Evolutionary conservation across 2,113 vertebrate genomes (phyloP), one percentile per base, ranked within the genome.

Genomic region (Bothrops jararaca): DNA sequence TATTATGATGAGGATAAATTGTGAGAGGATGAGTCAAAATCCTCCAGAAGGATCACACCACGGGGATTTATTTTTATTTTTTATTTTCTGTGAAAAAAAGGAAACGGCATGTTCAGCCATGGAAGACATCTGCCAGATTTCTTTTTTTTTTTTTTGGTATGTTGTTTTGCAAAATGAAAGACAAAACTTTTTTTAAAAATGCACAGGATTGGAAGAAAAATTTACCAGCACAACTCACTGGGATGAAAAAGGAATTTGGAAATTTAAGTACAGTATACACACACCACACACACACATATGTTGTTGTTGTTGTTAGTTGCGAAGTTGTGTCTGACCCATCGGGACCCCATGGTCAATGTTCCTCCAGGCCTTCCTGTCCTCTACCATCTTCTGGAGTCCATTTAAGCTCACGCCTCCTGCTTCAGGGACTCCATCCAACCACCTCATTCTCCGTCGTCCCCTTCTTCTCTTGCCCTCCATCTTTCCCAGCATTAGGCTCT

Each of bases 101-200:
- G 34, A 88, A 93, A 91, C 42, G 80, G 89, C 87, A 58, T 85
- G n/a, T 93, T 88, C 60, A 85, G 42, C 15, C 86, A 50, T 56
- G 42, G 42, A 45, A 85, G 45, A 85, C 45, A 91, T 89, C 86
- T 91, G 90, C 85, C 53, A 88, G 8, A n/a, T 93, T 91, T 0
- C 4, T 2, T 34, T 60, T 3, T 4, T 1, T 34, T 85, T 69
- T 15, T 12, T 2, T 64, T 60, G 3, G 10, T 64, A 64, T 29
- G 11, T 64, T n/a, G 11, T 64, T 29, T n/a, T 64, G 11, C 26
- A 64, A 64, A 64, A 54, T 54, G 53, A 54, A 64, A 29, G 60
- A n/a, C 3, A 64, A 64, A 13, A 26, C 12, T 64, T 26, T 26
- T 50, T 50, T 54, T 12, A 12, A 15, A 54, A 64, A 64, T n/a